A percentile compares a stretch with the other conserved stretches of the same genome.
Evolutionary conservation across 2,888 invertebrate genomes (phyloP).

Genomic region (Dynastes maya): DNA sequence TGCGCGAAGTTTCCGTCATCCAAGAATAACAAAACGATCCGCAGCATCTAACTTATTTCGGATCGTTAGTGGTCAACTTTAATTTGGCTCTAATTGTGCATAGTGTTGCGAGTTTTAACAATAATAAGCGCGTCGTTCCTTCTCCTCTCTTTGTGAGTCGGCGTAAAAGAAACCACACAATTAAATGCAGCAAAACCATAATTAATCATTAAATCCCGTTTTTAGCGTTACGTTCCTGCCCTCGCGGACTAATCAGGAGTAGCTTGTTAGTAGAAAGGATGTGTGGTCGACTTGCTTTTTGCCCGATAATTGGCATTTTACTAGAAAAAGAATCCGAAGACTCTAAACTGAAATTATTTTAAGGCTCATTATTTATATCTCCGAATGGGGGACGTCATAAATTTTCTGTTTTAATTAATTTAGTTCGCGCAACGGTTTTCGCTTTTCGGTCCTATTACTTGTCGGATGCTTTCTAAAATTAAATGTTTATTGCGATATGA

Average conservation of each 20-base stretch:
- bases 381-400: slow-evolving; percentile 34
- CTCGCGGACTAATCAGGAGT: slow-evolving; percentile 58
- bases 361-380: slow-evolving; percentile 47
- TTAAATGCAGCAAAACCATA: slow-evolving; percentile 54
- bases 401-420: slow-evolving; percentile 47
- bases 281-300: slow-evolving; percentile 59
- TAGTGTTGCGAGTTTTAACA: slow-evolving; percentile 32
- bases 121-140: slow-evolving; percentile 15
- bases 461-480: slow-evolving; percentile 9
- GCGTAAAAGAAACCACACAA: slow-evolving; percentile 24
- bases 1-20: slow-evolving; percentile 26
- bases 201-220: slow-evolving; percentile 60
- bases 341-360: slow-evolving; percentile 54
- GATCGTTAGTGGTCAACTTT: slow-evolving; percentile 16
- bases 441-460: slow-evolving; percentile 13
- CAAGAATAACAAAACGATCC: slow-evolving; percentile 18
- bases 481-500: slow-evolving; percentile 10
- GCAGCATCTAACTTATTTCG: slow-evolving; percentile 4
- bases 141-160: not conserved
- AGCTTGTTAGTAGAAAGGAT: slow-evolving; percentile 59
- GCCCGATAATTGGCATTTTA: slow-evolving; percentile 58
- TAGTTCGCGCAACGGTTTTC: slow-evolving; percentile 28
- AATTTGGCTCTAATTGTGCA: slow-evolving; percentile 34
- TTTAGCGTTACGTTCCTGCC: slow-evolving; percentile 56
- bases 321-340: slow-evolving; percentile 54